A percentile compares a stretch with the other conserved stretches of the same genome.
Evolutionary conservation across 2,113 vertebrate species (phyloP).

Genomic region (Mionectes macconnelli): DNA sequence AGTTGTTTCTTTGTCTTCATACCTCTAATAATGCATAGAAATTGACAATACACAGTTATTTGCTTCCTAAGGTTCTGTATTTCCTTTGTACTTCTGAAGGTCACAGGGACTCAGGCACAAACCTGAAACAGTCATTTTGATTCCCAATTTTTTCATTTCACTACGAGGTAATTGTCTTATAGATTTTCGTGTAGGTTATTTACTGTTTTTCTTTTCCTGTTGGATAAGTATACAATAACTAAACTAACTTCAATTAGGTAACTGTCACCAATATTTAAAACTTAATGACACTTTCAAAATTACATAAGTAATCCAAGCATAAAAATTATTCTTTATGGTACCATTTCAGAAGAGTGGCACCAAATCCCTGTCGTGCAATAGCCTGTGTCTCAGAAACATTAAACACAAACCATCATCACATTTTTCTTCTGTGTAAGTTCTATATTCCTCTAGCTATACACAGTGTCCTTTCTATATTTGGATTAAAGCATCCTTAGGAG

Average conservation of each 20-base stretch:
- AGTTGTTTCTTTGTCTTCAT: background rate
- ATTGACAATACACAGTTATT: background rate
- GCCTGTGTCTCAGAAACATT: background rate
- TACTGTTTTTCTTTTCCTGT: background rate
- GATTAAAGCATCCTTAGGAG: background rate
- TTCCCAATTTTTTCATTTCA: background rate
- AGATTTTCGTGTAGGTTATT: constrained; percentile 22
- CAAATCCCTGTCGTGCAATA: background rate
- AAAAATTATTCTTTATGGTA: constrained; percentile 1
- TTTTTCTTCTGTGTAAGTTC: background rate
- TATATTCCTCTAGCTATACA: background rate
- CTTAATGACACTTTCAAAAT: background rate
- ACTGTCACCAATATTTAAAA: background rate
- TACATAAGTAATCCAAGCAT: background rate
- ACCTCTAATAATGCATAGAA: background rate
- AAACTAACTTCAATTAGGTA: background rate
- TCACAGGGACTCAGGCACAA: background rate
- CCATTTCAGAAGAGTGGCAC: background rate
- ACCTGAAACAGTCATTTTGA: background rate
- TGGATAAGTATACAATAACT: background rate
- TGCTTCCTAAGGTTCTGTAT: background rate
- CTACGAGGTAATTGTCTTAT: constrained; percentile 19
- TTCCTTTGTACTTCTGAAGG: background rate
- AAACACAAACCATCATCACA: background rate
- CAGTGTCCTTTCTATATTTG: background rate